phyloP scores from a whole-genome alignment of 2,888 invertebrate genomes.

The Sisyra nigra region DNA sequence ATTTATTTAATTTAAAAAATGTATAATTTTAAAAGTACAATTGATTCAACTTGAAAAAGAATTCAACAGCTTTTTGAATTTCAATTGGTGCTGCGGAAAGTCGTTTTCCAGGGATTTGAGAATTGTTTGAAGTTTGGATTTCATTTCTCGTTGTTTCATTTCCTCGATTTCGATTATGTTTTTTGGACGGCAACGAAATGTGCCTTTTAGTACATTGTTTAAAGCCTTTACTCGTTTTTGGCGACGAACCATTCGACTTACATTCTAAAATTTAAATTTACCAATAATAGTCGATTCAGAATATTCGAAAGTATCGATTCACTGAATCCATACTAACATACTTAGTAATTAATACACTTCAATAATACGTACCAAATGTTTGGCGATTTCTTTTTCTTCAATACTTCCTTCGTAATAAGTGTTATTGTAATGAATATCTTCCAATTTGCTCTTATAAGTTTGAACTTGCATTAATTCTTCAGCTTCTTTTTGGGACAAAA shows the following conservation, averaged over 20 bases:
- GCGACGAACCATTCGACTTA: slow-evolving; percentile 43
- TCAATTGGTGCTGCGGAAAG: slow-evolving; percentile 39
- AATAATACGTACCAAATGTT: slow-evolving; percentile 8
- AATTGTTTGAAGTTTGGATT: slow-evolving; percentile 37
- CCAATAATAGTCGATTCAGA: not conserved
- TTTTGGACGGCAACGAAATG: slow-evolving; percentile 11
- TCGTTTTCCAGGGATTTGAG: slow-evolving; percentile 39
- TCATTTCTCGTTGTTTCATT: slow-evolving; percentile 35
- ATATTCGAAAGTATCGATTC: not conserved
- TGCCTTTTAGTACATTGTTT: slow-evolving; percentile 29
- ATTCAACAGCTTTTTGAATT: slow-evolving; percentile 24
- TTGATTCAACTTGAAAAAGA: not conserved
- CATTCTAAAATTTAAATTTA: slow-evolving; percentile 25
- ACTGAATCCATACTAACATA: too few species aligned
- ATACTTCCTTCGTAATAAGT: slow-evolving; percentile 19
- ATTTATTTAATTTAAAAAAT: not conserved
- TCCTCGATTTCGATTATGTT: slow-evolving; percentile 16
- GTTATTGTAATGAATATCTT: slow-evolving; percentile 18
- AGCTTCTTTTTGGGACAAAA: slow-evolving; percentile 17
- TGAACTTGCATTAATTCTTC: slow-evolving; percentile 16
- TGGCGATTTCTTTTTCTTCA: slow-evolving; percentile 6
- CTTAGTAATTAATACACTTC: too few species aligned
- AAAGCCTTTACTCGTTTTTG: slow-evolving; percentile 53
- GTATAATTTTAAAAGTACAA: not conserved
- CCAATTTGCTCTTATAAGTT: slow-evolving; percentile 16